These are phyloP conservation scores for Neopipo cinnamomea DNA, from an alignment of 2,113 vertebrate species.

Conservation along the genomic window DNA sequence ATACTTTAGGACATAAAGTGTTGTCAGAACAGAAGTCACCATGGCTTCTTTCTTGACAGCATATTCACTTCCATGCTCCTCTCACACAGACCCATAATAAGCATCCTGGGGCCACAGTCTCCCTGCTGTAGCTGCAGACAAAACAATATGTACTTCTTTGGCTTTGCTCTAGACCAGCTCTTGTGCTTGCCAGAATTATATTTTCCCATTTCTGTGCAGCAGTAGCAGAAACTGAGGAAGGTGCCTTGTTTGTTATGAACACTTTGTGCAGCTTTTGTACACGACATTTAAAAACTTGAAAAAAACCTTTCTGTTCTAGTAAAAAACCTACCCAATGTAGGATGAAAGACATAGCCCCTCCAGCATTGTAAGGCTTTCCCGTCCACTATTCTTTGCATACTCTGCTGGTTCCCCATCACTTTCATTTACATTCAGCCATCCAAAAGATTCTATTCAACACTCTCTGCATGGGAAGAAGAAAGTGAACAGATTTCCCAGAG, in stretches of 20 bases:
- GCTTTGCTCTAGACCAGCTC: background rate
- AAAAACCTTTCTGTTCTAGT: background rate
- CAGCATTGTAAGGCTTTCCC: background rate
- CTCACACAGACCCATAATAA: fast-evolving
- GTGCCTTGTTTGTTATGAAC: background rate
- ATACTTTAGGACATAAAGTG: background rate
- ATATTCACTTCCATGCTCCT: background rate
- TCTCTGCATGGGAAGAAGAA: background rate
- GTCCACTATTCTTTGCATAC: background rate
- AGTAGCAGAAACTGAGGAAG: background rate
- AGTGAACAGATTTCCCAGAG: background rate
- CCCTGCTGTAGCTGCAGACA: background rate
- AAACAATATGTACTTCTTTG: background rate
- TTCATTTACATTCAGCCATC: too few species aligned
- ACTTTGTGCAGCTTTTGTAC: background rate
- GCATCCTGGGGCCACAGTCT: background rate
- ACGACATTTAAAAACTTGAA: background rate
- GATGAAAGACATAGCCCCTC: background rate
- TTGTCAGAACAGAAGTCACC: background rate
- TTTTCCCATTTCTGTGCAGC: background rate
- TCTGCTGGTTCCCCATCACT: background rate
- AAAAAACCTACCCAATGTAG: background rate
- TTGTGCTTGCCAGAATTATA: background rate
- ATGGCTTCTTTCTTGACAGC: background rate
- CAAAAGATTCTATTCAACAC: background rate